phyloP scores from a whole-genome alignment of 1,140 invertebrate genomes.

The Sitophilus oryzae region DNA sequence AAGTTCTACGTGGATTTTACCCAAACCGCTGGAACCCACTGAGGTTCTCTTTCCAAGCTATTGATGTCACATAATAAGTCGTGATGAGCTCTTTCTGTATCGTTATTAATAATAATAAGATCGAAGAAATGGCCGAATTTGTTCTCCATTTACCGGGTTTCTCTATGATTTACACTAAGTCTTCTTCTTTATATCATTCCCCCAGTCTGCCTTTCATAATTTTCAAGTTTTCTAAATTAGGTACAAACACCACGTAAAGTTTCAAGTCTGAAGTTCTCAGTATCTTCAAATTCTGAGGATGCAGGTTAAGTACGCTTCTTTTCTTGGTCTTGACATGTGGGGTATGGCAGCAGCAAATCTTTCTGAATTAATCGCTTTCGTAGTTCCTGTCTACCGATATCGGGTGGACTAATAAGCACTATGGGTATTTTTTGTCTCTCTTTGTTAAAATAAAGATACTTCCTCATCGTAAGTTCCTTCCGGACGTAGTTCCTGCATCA shows the following conservation, averaged over 20 bases:
- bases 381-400: slow-evolving; percentile 95
- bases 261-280: slow-evolving; percentile 88
- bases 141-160: slow-evolving; percentile 93
- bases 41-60: slow-evolving; percentile 88
- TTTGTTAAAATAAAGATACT: slow-evolving; percentile 90
- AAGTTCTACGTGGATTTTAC: slow-evolving; percentile 51
- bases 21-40: slow-evolving; percentile 93
- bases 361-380: slow-evolving; percentile 87
- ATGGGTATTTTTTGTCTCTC: slow-evolving; percentile 92
- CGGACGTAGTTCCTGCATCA: slow-evolving; percentile 79
- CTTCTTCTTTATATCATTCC: slow-evolving; percentile 87
- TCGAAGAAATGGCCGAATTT: slow-evolving; percentile 95
- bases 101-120: slow-evolving; percentile 94
- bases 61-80: slow-evolving; percentile 92
- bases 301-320: slow-evolving; percentile 91
- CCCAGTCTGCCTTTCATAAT: slow-evolving; percentile 85
- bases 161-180: slow-evolving; percentile 92
- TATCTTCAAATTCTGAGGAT: slow-evolving; percentile 91
- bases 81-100: slow-evolving; percentile 89
- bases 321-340: slow-evolving; percentile 85
- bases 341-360: slow-evolving; percentile 94
- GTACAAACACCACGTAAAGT: slow-evolving; percentile 95
- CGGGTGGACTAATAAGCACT: slow-evolving; percentile 95
- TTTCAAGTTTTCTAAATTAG: slow-evolving; percentile 88
- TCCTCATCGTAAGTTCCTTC: slow-evolving; percentile 92